These are phyloP conservation scores for Stichodactyla mertensii DNA, from an alignment of 64 coral and sea anemone species.

Conservation along the genomic window DNA sequence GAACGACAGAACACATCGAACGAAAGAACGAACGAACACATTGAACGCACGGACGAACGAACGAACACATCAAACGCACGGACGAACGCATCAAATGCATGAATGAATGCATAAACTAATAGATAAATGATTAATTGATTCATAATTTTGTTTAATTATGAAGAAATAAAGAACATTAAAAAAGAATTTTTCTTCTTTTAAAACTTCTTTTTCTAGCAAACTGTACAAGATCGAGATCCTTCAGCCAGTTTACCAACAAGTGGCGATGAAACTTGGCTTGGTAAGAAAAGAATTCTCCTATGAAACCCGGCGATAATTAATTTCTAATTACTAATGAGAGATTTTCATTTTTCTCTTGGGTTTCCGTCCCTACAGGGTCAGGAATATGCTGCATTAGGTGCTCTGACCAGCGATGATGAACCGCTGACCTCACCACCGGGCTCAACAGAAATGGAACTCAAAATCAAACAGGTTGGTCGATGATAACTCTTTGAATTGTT, in stretches of 20 bases:
- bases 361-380: slow-evolving; percentile 36
- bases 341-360: background rate
- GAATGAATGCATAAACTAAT: too few species aligned
- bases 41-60: too few species aligned
- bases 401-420: slow-evolving; percentile 79
- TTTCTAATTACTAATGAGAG: background rate
- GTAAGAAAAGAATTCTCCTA: slow-evolving; percentile 30
- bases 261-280: slow-evolving; percentile 79
- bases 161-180: too few species aligned
- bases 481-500: too few species aligned
- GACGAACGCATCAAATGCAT: too few species aligned
- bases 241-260: slow-evolving; percentile 89
- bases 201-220: slow-evolving; percentile 40
- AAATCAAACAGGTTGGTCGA: slow-evolving; percentile 82
- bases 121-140: too few species aligned
- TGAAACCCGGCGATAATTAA: background rate
- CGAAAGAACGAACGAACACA: too few species aligned
- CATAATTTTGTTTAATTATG: too few species aligned
- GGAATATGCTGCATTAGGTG: slow-evolving; percentile 81
- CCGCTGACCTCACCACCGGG: slow-evolving; percentile 82
- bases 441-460: slow-evolving; percentile 93
- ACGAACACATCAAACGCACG: too few species aligned
- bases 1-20: too few species aligned
- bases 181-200: too few species aligned
- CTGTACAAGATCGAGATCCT: slow-evolving; percentile 90